Evolutionary conservation across 2,113 vertebrate genomes (phyloP).

Genomic region (Ondatra zibethicus): DNA sequence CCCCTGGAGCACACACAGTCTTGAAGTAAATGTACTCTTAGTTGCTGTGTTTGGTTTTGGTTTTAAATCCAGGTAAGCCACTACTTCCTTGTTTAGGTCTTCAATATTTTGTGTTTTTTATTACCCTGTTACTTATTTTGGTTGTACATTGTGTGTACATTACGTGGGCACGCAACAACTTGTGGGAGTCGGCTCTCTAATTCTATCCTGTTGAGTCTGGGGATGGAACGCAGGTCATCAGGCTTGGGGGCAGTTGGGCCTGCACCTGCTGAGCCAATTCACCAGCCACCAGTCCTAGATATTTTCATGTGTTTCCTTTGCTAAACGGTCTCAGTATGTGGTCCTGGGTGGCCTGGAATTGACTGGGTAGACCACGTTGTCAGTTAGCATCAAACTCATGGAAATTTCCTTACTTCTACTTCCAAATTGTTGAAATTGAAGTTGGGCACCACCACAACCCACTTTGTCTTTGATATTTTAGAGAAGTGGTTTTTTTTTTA

Average conservation of each 20-base stretch:
- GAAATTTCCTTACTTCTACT: background rate
- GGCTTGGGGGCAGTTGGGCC: background rate
- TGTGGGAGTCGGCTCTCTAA: background rate
- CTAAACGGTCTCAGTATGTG: background rate
- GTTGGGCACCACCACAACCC: background rate
- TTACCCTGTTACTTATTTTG: background rate
- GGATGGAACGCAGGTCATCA: background rate
- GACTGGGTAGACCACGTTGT: background rate
- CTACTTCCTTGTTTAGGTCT: background rate
- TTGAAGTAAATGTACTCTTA: background rate
- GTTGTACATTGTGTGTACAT: background rate
- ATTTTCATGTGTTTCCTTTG: background rate
- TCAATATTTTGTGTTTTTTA: background rate
- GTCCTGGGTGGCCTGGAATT: background rate
- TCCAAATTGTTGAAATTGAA: background rate
- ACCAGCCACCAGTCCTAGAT: background rate
- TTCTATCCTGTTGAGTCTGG: background rate
- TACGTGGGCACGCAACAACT: background rate
- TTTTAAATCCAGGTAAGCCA: background rate
- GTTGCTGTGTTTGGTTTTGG: background rate
- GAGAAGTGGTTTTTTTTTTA: background rate
- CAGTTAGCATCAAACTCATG: background rate
- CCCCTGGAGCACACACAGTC: background rate
- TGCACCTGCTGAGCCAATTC: background rate
- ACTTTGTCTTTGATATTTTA: background rate